Conservation (phyloP, 2,797 vertebrate genomes). For the Leptodactylus fallax region DNA sequence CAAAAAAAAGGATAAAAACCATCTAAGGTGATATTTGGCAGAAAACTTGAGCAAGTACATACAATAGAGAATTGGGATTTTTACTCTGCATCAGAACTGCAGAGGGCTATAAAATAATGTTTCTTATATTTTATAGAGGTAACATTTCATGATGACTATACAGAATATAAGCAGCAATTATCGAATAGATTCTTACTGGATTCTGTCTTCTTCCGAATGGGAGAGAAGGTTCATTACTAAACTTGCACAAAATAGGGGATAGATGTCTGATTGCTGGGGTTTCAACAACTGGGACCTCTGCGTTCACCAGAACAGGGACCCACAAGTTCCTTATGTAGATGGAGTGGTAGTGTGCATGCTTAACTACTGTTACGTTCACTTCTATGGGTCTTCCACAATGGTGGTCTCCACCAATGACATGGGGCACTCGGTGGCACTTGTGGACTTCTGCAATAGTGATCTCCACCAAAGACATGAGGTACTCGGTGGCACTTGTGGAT, state of each 20-base stretch:
- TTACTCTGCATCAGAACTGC: neutral
- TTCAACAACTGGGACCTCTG: no score
- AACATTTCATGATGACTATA: neutral
- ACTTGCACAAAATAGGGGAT: neutral
- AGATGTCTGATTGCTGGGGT: no score
- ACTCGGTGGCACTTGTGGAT: no score
- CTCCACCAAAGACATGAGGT: no score
- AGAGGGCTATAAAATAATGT: neutral
- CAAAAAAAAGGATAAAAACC: slow-evolving; percentile 30
- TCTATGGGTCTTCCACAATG: no score
- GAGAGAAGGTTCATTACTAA: neutral
- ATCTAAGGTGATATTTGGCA: slow-evolving; percentile 46
- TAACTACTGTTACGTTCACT: no score
- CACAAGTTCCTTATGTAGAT: no score
- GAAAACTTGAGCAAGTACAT: neutral
- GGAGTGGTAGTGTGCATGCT: no score
- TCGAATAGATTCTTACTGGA: neutral
- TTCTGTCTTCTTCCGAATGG: neutral
- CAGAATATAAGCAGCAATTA: neutral
- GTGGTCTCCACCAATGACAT: no score
- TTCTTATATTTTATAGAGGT: neutral
- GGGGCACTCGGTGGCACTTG: no score
- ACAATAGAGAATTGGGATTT: slow-evolving; percentile 9
- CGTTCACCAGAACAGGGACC: no score
- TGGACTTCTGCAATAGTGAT: no score